Evolutionary conservation across 2,113 vertebrate genomes (phyloP).

Genomic region (Lanius collurio): DNA sequence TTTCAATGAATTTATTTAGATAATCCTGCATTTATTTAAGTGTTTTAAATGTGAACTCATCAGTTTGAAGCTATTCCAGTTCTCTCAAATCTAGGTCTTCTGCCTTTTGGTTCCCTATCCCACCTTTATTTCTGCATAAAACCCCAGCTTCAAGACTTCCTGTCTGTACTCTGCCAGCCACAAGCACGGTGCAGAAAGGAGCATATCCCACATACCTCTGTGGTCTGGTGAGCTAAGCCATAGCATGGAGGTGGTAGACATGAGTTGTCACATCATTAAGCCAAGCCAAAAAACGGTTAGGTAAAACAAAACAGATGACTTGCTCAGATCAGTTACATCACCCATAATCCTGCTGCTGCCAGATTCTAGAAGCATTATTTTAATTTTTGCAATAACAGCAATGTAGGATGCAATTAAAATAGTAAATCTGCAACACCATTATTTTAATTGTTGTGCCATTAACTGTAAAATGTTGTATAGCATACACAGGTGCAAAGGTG

Average conservation of each 20-base stretch:
- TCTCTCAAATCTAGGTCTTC: background rate
- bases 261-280: background rate
- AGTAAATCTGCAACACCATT: background rate
- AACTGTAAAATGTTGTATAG: constrained; percentile 21
- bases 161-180: background rate
- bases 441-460: constrained; percentile 18
- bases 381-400: constrained; percentile 9
- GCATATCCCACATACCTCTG: fast-evolving
- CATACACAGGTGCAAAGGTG: background rate
- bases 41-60: background rate
- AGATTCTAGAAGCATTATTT: background rate
- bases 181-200: background rate
- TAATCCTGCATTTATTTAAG: background rate
- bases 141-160: background rate
- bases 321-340: background rate
- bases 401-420: background rate
- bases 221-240: background rate
- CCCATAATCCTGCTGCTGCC: background rate
- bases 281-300: background rate
- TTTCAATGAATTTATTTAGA: background rate
- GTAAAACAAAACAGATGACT: background rate
- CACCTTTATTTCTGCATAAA: background rate
- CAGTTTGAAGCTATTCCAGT: background rate
- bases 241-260: background rate
- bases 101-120: background rate